Percentiles rank a stretch among this genome's conserved stretches.
Conservation (phyloP, 1,140 invertebrate species). For the Ridgeia piscesae region DNA sequence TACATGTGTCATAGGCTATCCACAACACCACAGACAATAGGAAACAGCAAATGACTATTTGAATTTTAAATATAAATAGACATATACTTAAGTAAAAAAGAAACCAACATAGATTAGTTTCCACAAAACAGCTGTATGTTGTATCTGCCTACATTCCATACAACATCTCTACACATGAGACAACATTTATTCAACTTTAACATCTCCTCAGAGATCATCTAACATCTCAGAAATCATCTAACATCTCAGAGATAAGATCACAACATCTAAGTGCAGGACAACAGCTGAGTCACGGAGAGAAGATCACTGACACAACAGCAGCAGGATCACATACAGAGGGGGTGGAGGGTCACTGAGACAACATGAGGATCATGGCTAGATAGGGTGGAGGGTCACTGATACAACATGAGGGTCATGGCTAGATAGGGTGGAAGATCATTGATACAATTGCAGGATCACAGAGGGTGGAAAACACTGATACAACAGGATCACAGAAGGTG, state of each 20-base stretch:
- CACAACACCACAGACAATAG: neutral
- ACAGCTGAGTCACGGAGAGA: neutral
- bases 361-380: neutral
- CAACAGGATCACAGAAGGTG: no score
- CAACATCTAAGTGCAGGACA: neutral
- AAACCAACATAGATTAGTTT: neutral
- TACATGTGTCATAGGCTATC: no score
- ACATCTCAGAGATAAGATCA: neutral
- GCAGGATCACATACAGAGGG: neutral
- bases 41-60: neutral
- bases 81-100: neutral
- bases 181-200: no score
- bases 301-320: neutral
- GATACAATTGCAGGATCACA: neutral
- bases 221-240: no score
- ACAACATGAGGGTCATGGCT: neutral
- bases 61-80: neutral
- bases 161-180: no score
- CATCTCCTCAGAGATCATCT: no score
- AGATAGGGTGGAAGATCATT: neutral
- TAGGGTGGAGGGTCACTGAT: neutral
- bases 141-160: no score
- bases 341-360: neutral
- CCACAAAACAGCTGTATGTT: no score
- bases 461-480: neutral